A percentile compares a stretch with the other conserved stretches of the same genome.
These are phyloP conservation scores for Diabrotica virgifera DNA, from an alignment of 1,140 invertebrate species.

Conservation along the genomic window DNA sequence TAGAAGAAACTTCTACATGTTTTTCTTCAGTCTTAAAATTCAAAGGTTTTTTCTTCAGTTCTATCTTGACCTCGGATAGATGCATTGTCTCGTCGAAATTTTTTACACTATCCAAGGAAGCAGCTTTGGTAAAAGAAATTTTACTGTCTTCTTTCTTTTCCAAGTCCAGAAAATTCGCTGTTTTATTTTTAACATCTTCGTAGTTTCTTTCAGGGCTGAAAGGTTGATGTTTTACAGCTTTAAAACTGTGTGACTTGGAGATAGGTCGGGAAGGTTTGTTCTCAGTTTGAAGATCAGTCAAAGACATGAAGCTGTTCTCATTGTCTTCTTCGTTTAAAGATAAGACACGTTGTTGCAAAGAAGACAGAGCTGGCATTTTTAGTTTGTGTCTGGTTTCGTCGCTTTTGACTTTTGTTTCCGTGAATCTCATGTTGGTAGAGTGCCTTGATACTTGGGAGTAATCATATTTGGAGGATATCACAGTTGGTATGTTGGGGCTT, in stretches of 20 bases:
- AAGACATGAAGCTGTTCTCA: slow-evolving; percentile 46
- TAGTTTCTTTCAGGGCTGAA: not conserved
- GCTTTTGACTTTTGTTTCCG: slow-evolving; percentile 19
- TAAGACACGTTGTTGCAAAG: slow-evolving; percentile 51
- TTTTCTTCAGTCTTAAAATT: slow-evolving; percentile 16
- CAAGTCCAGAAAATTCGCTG: not conserved
- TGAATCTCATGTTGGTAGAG: slow-evolving; percentile 11
- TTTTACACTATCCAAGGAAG: slow-evolving; percentile 57
- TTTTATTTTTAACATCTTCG: not conserved
- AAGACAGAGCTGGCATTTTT: slow-evolving; percentile 52
- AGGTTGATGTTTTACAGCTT: slow-evolving; percentile 48
- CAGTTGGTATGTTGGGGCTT: slow-evolving; percentile 18
- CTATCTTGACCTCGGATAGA: slow-evolving; percentile 24
- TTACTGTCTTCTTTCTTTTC: slow-evolving; percentile 18
- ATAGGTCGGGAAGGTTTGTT: slow-evolving; percentile 53
- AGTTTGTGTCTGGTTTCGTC: slow-evolving; percentile 46
- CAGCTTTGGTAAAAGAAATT: slow-evolving; percentile 29
- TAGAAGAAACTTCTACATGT: not conserved
- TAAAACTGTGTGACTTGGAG: slow-evolving; percentile 65
- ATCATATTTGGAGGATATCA: slow-evolving; percentile 19
- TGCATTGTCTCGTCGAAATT: slow-evolving; percentile 49
- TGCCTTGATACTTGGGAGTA: slow-evolving; percentile 9
- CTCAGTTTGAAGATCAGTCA: slow-evolving; percentile 48
- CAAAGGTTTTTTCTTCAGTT: slow-evolving; percentile 14
- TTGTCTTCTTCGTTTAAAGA: slow-evolving; percentile 37